phyloP scores from a whole-genome alignment of 2,888 invertebrate species.

The Brachyptera putata region DNA sequence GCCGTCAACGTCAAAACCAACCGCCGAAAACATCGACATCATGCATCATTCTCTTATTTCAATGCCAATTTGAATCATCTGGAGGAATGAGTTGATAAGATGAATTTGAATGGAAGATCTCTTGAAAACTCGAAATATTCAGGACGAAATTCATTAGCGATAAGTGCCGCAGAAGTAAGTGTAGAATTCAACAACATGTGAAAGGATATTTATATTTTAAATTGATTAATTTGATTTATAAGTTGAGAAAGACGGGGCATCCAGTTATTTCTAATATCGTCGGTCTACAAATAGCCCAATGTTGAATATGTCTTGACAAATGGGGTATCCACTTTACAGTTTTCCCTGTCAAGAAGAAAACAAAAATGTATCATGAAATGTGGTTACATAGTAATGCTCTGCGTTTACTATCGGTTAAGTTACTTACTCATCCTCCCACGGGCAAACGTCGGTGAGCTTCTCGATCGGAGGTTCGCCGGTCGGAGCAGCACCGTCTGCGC shows the following conservation, averaged over 20 bases:
- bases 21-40: too few species aligned
- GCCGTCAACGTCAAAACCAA: too few species aligned
- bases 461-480: slow-evolving; percentile 33
- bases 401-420: slow-evolving; percentile 3
- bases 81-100: too few species aligned
- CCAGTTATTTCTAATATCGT: background rate
- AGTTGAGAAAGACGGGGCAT: background rate
- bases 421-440: slow-evolving; percentile 95
- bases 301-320: slow-evolving; percentile 94
- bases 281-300: slow-evolving; percentile 76
- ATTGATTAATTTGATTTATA: background rate
- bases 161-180: too few species aligned
- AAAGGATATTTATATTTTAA: background rate
- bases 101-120: too few species aligned
- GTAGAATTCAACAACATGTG: background rate
- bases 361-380: slow-evolving; percentile 25
- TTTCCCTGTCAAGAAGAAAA: slow-evolving; percentile 62
- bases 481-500: slow-evolving; percentile 12
- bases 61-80: too few species aligned
- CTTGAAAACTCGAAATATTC: too few species aligned
- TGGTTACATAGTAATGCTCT: background rate
- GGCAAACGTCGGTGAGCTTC: slow-evolving; percentile 57
- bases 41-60: too few species aligned
- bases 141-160: too few species aligned
- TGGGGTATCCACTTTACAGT: slow-evolving; percentile 80